Evolutionary conservation across 2,888 invertebrate species (phyloP), one percentile per base, ranked within the genome.

Genomic region (Diaphora mendica): DNA sequence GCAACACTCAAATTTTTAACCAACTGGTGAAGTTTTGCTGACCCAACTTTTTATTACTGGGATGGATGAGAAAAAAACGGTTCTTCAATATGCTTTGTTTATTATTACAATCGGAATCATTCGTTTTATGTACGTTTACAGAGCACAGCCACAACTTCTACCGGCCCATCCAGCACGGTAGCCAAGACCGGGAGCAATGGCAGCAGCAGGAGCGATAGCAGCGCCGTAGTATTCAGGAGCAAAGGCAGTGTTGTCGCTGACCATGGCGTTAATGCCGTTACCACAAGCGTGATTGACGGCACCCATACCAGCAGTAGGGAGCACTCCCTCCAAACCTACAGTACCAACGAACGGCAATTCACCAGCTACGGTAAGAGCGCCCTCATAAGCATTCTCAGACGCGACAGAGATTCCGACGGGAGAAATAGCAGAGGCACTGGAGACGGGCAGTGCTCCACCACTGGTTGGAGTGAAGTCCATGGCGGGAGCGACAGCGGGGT

Each of bases 331-430:
- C 64, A 92, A 75, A 7, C 78, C 88, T 0, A 90, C 91, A 9
- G 91, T 87, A 9, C 91, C 90, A 1, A 90, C 76, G 82, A 92
- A 91, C 1, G 91, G 92, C 35, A 93, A 75, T 55, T 91, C 86
- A 65, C 93, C 93, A 35, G 83, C 81, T 0, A 90, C 85, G 0
- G 83, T 76, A 9, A 92, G 72, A 39, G 85, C 71, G 17, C 92
- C 92, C 79, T 91, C 91, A 44, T 88, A 88, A 0, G 81, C 81
- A 71, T 92, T 92, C 59, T 91, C 91, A 44, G 92, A 90, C 1
- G 83, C 75, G 15, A 92, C 85, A 1, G 87, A 82, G 8, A 92
- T 84, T 5, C 92, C 92, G 20, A 84, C 82, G 15, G 91, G 90
- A 3, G 88, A 78, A 20, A 88, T 79, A 20, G 88, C 87, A 20